Percentiles rank a stretch among this genome's conserved stretches.
Conservation (phyloP, 2,797 vertebrate genomes). For the Melanotaenia nigrans region DNA sequence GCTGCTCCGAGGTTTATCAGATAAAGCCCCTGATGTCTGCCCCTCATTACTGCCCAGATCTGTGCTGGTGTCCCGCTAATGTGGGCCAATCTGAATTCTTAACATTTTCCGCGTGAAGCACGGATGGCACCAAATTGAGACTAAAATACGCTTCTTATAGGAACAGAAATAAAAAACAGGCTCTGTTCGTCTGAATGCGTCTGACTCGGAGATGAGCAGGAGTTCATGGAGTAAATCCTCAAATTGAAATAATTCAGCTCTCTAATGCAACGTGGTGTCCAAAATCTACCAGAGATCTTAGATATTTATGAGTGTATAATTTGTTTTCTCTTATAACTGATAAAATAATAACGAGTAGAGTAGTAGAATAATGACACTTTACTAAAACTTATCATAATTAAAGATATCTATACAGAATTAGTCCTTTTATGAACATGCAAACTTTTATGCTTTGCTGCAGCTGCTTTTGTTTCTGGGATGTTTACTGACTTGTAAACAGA, state of each 20-base stretch:
- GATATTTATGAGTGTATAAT: background rate
- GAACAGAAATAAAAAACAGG: background rate
- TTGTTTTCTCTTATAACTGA: background rate
- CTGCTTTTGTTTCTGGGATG: background rate
- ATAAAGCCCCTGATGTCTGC: constrained; percentile 36
- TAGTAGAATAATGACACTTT: background rate
- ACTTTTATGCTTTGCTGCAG: background rate
- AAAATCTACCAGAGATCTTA: background rate
- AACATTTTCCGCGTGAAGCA: background rate
- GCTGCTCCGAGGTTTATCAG: constrained; percentile 35
- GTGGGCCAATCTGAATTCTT: background rate
- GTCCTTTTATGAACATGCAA: background rate
- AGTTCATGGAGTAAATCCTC: background rate
- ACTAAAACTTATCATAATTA: background rate
- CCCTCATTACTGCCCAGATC: constrained; percentile 6
- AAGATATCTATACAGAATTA: no score
- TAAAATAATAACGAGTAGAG: constrained; percentile 1
- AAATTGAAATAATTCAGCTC: background rate
- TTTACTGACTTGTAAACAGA: background rate
- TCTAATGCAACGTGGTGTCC: background rate
- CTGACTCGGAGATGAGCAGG: background rate
- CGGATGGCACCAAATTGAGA: background rate
- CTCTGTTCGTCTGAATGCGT: background rate
- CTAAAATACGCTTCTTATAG: background rate
- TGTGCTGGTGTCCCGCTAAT: background rate